Evolutionary conservation across 2,797 vertebrate genomes (phyloP), one percentile per base, ranked within the genome.

Genomic region (Podarcis siculus): DNA sequence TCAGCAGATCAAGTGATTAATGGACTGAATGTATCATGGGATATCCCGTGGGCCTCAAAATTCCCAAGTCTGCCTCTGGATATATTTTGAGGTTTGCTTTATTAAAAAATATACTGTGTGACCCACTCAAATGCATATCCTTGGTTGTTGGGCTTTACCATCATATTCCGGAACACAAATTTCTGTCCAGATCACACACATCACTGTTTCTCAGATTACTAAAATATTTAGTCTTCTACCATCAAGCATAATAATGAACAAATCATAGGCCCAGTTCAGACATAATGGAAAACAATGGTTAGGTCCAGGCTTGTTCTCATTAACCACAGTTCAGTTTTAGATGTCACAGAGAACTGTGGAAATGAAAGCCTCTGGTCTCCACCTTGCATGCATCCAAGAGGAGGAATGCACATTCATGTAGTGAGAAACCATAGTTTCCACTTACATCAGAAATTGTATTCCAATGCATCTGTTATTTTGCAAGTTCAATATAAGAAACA

Each of bases 401-500:
- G 42, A 45, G 12, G 42, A 45, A 69, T 12, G n/a, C 7, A 83
- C 15, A 76, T 82, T 82, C 15, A n/a, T 19, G 7, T 19, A 85
- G 19, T 6, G 25, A 2, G 71, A 85, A 85, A 37, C 12, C 27
- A 64, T 6, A 10, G 8, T 76, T 85, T 85, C 55, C 27, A 8
- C 8, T 39, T 27, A 21, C 5, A 39, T 58, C 32, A 17, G 32
- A 84, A 37, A 7, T 21, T 5, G 19, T 79, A n/a, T 78, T 88
- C 6, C 25, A 49, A 76, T 61, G 69, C 75, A n/a, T 19, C 61
- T 64, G 23, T 12, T 86, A 76, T 82, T 80, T 39, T 73, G 35
- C 80, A 90, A 92, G 55, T 4, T 76, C 10, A 55, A 9, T 30
- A 69, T 89, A 82, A 86, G 10, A 87, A 81, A 25, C 82, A 89